Evolutionary conservation across 1,140 invertebrate species (phyloP), one percentile per base, ranked within the genome.

Genomic region (Drosophila elegans): DNA sequence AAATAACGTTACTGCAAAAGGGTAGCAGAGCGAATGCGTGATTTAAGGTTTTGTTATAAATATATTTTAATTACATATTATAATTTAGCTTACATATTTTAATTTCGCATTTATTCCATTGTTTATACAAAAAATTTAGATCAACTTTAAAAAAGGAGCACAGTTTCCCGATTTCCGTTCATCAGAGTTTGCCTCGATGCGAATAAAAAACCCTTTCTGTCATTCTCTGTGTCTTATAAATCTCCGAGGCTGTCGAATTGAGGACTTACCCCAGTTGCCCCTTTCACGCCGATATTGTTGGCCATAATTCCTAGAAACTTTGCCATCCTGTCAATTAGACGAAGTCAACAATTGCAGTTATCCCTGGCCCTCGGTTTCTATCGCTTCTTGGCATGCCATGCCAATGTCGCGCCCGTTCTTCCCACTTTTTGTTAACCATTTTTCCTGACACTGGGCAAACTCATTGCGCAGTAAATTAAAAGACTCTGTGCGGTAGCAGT

Each of bases 171-270:
- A 45, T 45, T 49, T 41, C 44, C 51, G 66, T 73, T 32, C 32
- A 63, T 74, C 69, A 55, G 57, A 25, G 32, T 55, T 74, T 63
- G 12, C 51, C 42, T 52, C 38, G 7, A 39, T 51, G 45, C 16
- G n/a, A 25, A 7, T 38, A 54, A 29, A 12, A 10, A 32, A 49
- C n/a, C 62, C 59, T 29, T 49, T 63, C 32, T 27, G 13, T 21
- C 56, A 27, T 46, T 63, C 63, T 27, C 16, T 29, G 52, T 69
- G 25, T 52, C 69, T 49, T 81, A 77, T 85, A 85, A 85, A 85
- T 85, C 81, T 85, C 49, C 74, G 36, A 46, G 42, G 56, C 77
- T 85, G 81, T 84, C 81, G 77, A 84, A 84, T 84, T 84, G 80
- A 80, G 61, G 41, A 52, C 62, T 52, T 54, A 21, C 38, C 41